Base-by-base conservation (phyloP, 53 echinoderm and acorn worm species). In the Stichopus horrens region DNA sequence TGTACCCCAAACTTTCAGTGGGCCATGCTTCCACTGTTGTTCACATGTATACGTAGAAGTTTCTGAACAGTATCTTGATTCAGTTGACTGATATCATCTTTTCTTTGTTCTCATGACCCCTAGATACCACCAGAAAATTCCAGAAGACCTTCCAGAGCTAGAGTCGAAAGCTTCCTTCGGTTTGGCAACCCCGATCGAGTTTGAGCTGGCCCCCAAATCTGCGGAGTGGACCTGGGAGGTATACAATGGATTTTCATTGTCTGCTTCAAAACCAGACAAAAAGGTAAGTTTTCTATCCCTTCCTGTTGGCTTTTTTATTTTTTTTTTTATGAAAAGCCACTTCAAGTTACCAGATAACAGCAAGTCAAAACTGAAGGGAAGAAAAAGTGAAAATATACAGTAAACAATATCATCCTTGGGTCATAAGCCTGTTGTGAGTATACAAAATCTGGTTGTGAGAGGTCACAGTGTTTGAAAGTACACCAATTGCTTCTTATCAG, bases 51-150 rank as follows among this genome's bases (percentile, higher is more conserved):
- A 2, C 37, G 2, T 37, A 37, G 37, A 37, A 37, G 37, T 37
- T 37, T 37, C 37, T 37, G 37, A 37, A 37, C 1, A 37, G 37
- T 37, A 37, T 37, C 37, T 37, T 37, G 37, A 37, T 37, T 37
- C 37, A 37, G 37, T 37, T 2, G 37, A 37, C 37, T 37, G 16
- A 10, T 63, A 18, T 71, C 6, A 16, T 18, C 71, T 13, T 4
- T n/a, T 5, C 54, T 23, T 54, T 73, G 4, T 83, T 73, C 76
- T 58, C 65, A 4, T 86, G 7, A 8, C 57, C 9, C 7, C 19
- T 75, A 99, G 99, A 73, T 96, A 93, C 59, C 89, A 94, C 84
- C 96, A 96, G 55, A 93, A 94, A 83, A 93, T 99, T 21, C 99
- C 99, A 74, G 99, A 91, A 19, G 94, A 94, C 54, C 54, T 99